Conservation (phyloP, 1,140 invertebrate species). For the Homalodisca vitripennis region DNA sequence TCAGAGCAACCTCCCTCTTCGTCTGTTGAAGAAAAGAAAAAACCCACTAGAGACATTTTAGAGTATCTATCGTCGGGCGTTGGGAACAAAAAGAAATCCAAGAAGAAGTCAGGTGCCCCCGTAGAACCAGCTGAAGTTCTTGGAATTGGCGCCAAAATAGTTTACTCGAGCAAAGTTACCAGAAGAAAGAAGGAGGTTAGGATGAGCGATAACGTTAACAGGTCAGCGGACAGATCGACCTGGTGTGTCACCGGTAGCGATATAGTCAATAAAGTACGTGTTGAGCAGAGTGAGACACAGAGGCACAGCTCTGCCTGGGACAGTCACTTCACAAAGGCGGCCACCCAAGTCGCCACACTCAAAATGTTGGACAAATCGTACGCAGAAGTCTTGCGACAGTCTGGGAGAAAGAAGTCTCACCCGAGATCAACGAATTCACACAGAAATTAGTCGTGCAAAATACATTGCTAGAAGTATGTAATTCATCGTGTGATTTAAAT, state of each 20-base stretch:
- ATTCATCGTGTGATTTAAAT: constrained; percentile 26
- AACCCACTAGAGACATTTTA: constrained; percentile 40
- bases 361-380: constrained; percentile 79
- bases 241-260: constrained; percentile 48
- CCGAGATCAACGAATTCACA: not conserved
- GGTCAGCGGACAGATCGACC: constrained; percentile 49
- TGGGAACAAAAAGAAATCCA: constrained; percentile 35
- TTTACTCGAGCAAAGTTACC: constrained; percentile 31
- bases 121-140: constrained; percentile 6
- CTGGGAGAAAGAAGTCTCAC: constrained; percentile 19
- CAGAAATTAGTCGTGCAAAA: constrained; percentile 1
- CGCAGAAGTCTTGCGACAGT: constrained; percentile 68
- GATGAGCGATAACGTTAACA: constrained; percentile 53
- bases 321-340: constrained; percentile 47
- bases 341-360: constrained; percentile 75
- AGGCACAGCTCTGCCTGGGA: constrained; percentile 24
- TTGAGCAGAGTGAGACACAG: constrained; percentile 15
- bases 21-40: constrained; percentile 20
- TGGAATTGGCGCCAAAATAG: constrained; percentile 26
- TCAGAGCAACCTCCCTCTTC: constrained; percentile 10
- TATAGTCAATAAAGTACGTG: constrained; percentile 44
- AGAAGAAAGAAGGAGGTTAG: constrained; percentile 34
- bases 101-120: constrained; percentile 1
- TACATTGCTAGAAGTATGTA: not conserved
- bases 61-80: constrained; percentile 40